Evolutionary conservation across 2,113 vertebrate genomes (phyloP).

Genomic region (Microcebus griseorufus): DNA sequence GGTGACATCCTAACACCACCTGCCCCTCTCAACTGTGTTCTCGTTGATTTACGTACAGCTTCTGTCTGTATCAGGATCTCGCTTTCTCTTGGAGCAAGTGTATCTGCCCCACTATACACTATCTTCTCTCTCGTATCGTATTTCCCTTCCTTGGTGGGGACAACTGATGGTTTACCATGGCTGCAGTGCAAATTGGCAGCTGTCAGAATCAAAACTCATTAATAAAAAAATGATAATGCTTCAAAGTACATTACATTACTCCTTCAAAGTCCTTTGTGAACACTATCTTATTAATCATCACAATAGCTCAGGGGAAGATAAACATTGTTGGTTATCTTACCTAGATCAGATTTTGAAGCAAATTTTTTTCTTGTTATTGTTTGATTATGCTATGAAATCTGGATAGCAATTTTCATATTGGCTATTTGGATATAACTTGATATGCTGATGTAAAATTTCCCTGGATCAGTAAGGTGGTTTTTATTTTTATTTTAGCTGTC

Average conservation of each 20-base stretch:
- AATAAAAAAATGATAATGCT: constrained; percentile 71
- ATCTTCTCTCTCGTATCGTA: background rate
- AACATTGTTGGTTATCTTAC: constrained; percentile 80
- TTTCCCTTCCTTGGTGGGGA: constrained; percentile 32
- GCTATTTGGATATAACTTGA: constrained; percentile 79
- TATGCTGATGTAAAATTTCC: constrained; percentile 79
- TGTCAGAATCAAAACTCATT: constrained; percentile 75
- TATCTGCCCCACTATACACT: background rate
- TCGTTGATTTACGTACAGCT: background rate
- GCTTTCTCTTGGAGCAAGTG: constrained; percentile 22
- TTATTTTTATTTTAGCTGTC: constrained; percentile 77
- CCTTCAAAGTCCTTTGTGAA: constrained; percentile 78
- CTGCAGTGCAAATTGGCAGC: constrained; percentile 61
- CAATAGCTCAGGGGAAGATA: constrained; percentile 78
- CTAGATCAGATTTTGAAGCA: constrained; percentile 73
- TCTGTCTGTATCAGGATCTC: background rate
- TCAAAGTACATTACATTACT: constrained; percentile 73
- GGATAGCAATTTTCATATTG: constrained; percentile 74
- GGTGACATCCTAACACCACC: background rate
- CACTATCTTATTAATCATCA: constrained; percentile 79
- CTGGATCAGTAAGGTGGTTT: constrained; percentile 64
- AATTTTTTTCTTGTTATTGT: constrained; percentile 71
- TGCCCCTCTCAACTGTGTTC: background rate
- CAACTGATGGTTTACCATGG: constrained; percentile 37
- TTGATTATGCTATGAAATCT: constrained; percentile 78